Evolutionary conservation across 2,797 vertebrate species (phyloP).

Genomic region (Channallabes apus): DNA sequence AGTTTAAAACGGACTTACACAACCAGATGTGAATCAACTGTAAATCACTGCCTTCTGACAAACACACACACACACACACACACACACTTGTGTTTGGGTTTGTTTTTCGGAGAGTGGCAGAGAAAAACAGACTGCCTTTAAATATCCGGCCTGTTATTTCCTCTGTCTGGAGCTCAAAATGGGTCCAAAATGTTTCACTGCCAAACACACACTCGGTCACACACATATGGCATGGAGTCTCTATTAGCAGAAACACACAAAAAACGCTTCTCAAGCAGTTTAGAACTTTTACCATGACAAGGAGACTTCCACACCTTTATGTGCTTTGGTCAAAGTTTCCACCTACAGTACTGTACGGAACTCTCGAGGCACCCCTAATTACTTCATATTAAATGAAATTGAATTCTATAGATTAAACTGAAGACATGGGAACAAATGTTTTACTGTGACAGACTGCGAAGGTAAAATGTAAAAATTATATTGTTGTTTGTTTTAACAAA

Average conservation of each 20-base stretch:
- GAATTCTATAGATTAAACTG: too few relatives aligned
- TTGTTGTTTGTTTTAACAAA: too few relatives aligned
- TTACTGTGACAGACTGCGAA: too few relatives aligned
- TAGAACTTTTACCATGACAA: neutral
- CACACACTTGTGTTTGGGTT: conserved; percentile 42
- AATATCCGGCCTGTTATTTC: conserved; percentile 51
- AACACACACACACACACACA: conserved; percentile 31
- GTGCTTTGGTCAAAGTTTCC: neutral
- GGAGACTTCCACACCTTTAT: neutral
- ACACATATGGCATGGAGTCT: conserved; percentile 20
- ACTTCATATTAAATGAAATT: too few relatives aligned
- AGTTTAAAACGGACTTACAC: conserved; percentile 46
- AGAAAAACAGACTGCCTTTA: conserved; percentile 50
- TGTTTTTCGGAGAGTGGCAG: conserved; percentile 42
- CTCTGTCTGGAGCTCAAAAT: conserved; percentile 33
- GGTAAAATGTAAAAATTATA: too few relatives aligned
- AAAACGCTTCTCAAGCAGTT: neutral
- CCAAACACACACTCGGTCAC: conserved; percentile 7
- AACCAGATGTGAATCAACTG: conserved; percentile 58
- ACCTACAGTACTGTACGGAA: neutral
- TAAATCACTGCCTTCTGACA: conserved; percentile 48
- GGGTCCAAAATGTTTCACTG: conserved; percentile 19
- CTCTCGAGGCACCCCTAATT: too few relatives aligned
- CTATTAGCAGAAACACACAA: neutral
- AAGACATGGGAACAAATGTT: too few relatives aligned